A percentile compares a stretch with the other conserved stretches of the same genome.
phyloP scores from a whole-genome alignment of 2,797 vertebrate genomes.

The Rhinophrynus dorsalis region DNA sequence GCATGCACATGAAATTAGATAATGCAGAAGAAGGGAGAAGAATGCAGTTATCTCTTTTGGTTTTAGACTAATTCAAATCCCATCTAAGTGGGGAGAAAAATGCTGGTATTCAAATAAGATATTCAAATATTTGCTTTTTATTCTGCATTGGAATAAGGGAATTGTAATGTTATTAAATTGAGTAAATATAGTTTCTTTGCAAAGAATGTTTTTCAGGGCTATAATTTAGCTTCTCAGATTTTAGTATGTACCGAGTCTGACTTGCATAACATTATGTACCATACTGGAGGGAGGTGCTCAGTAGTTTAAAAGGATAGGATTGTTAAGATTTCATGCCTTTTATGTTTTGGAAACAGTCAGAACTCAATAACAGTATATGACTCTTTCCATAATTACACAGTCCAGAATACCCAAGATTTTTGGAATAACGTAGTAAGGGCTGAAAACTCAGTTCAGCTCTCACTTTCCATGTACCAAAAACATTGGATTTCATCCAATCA shows the following conservation, averaged over 20 bases:
- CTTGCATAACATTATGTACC: slow-evolving; percentile 35
- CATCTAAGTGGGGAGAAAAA: too few species aligned
- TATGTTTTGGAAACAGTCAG: slow-evolving; percentile 34
- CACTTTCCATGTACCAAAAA: slow-evolving; percentile 44
- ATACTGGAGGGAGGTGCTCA: slow-evolving; percentile 19
- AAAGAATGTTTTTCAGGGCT: slow-evolving; percentile 4
- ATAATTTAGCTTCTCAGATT: slow-evolving; percentile 23
- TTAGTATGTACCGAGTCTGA: slow-evolving; percentile 7
- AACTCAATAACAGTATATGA: slow-evolving; percentile 34
- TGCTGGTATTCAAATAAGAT: too few species aligned
- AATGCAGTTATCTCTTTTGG: too few species aligned
- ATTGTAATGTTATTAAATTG: too few species aligned
- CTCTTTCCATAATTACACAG: slow-evolving; percentile 37
- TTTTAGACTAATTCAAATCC: too few species aligned
- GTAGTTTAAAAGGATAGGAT: slow-evolving; percentile 21
- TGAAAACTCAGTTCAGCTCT: slow-evolving; percentile 16
- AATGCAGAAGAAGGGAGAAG: too few species aligned
- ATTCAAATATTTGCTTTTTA: too few species aligned
- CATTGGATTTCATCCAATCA: slow-evolving; percentile 38
- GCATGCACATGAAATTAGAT: too few species aligned
- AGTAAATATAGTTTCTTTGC: too few species aligned
- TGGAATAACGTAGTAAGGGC: slow-evolving; percentile 39
- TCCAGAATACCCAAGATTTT: slow-evolving; percentile 39
- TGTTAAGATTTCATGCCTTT: slow-evolving; percentile 25
- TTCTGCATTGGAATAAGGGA: too few species aligned